Evolutionary conservation across 2,888 invertebrate genomes (phyloP).

Genomic region (Lasius fuliginosus): DNA sequence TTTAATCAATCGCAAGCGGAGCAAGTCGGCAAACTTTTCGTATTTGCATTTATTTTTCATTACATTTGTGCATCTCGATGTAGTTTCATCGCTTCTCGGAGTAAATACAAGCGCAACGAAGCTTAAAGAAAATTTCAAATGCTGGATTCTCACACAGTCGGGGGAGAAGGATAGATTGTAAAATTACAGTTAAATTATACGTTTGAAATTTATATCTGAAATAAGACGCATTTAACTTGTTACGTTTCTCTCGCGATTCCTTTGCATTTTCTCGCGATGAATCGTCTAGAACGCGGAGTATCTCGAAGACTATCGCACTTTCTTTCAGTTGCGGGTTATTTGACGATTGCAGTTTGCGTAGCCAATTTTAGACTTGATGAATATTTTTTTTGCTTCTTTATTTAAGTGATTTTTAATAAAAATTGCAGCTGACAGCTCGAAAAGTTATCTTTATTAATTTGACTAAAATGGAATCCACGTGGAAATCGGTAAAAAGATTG

Average conservation of each 20-base stretch:
- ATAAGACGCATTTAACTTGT: conserved; percentile 25
- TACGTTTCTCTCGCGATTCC: not conserved
- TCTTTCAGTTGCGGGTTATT: not conserved
- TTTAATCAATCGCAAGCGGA: conserved; percentile 54
- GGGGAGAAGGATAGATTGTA: conserved; percentile 1
- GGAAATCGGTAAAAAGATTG: not conserved
- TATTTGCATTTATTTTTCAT: conserved; percentile 54
- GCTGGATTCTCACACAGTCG: not conserved
- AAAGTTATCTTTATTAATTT: not conserved
- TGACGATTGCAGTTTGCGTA: not conserved
- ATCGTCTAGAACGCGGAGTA: not conserved
- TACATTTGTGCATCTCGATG: conserved; percentile 35
- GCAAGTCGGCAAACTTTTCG: conserved; percentile 39
- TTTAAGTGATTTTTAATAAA: not conserved
- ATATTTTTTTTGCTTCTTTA: not conserved
- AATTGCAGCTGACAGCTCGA: not conserved
- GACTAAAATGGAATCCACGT: not conserved
- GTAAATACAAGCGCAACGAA: conserved; percentile 34
- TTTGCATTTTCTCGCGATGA: conserved; percentile 12
- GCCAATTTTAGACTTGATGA: not conserved
- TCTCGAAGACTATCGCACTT: not conserved
- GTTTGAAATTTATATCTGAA: conserved; percentile 28
- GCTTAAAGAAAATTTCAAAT: conserved; percentile 31
- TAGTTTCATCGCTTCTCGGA: conserved; percentile 21
- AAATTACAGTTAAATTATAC: conserved; percentile 32